These are phyloP conservation scores for Drosophila melanogaster DNA, from an alignment of 1,140 invertebrate genomes.

Conservation along the genomic window DNA sequence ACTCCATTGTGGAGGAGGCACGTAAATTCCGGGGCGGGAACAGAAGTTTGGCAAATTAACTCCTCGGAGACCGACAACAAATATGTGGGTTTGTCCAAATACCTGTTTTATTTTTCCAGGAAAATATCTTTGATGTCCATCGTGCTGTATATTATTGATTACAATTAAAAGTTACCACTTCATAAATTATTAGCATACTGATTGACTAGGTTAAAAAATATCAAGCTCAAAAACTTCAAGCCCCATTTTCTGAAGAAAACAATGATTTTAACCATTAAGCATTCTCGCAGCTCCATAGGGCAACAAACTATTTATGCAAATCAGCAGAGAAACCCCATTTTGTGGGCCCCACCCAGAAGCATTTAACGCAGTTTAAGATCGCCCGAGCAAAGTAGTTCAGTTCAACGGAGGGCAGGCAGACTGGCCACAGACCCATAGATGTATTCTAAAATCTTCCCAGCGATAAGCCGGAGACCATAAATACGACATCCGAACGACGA, in stretches of 20 bases:
- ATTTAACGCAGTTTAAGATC: conserved; percentile 55
- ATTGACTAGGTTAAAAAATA: background rate
- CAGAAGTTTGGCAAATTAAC: conserved; percentile 1
- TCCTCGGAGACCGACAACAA: background rate
- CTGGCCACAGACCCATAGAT: background rate
- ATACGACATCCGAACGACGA: conserved; percentile 36
- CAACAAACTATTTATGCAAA: conserved; percentile 58
- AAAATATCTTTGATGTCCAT: background rate
- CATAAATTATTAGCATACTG: background rate
- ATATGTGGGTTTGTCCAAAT: background rate
- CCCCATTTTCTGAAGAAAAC: background rate
- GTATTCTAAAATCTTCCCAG: conserved; percentile 23
- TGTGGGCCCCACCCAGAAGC: conserved; percentile 33
- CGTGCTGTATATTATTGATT: no score
- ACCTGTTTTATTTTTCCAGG: no score
- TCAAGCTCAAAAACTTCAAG: background rate
- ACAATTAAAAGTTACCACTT: no score
- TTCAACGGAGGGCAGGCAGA: conserved; percentile 24
- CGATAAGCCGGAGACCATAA: conserved; percentile 50
- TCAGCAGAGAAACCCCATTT: conserved; percentile 30
- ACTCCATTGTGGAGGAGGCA: conserved; percentile 2
- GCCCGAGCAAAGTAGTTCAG: conserved; percentile 52
- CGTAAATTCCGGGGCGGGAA: background rate
- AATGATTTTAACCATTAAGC: conserved; percentile 4
- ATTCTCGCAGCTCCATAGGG: conserved; percentile 16